phyloP scores from a whole-genome alignment of 2,888 invertebrate genomes.

The Thyatira batis region DNA sequence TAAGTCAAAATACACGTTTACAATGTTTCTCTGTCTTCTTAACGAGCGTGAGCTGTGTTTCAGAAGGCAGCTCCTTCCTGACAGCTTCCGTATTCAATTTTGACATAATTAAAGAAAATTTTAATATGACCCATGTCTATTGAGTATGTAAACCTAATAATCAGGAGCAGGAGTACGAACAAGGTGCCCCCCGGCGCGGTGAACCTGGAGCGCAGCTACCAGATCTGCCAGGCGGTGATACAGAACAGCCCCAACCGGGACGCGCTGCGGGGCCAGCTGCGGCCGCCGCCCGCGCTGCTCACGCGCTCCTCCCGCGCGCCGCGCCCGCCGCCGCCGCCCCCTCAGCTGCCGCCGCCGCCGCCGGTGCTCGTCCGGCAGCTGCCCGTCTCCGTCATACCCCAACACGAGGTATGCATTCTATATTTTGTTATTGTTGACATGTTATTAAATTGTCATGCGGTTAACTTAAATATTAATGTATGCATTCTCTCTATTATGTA shows the following conservation, averaged over 20 bases:
- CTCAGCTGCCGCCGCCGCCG: slow-evolving; percentile 59
- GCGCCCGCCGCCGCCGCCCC: slow-evolving; percentile 57
- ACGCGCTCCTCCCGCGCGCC: slow-evolving; percentile 69
- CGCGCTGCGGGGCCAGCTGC: slow-evolving; percentile 91
- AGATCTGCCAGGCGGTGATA: slow-evolving; percentile 96
- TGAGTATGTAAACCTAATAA: neutral
- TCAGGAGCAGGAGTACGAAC: slow-evolving; percentile 83
- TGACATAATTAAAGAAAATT: no score
- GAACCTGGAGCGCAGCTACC: slow-evolving; percentile 96
- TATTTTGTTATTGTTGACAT: neutral
- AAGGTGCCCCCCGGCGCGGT: slow-evolving; percentile 95
- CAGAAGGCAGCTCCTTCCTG: no score
- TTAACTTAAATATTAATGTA: no score
- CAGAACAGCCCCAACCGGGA: slow-evolving; percentile 96
- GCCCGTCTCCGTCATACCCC: slow-evolving; percentile 83
- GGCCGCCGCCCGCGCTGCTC: slow-evolving; percentile 91
- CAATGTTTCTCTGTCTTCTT: no score
- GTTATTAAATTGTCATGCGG: neutral
- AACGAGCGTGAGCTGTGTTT: no score
- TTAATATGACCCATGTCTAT: no score
- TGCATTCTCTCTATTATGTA: no score
- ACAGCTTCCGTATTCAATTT: no score
- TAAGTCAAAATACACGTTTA: no score
- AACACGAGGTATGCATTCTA: slow-evolving; percentile 59
- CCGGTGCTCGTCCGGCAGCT: slow-evolving; percentile 83